A percentile compares a stretch with the other conserved stretches of the same genome.
phyloP scores from a whole-genome alignment of 2,797 vertebrate genomes.

The Tadarida brasiliensis region DNA sequence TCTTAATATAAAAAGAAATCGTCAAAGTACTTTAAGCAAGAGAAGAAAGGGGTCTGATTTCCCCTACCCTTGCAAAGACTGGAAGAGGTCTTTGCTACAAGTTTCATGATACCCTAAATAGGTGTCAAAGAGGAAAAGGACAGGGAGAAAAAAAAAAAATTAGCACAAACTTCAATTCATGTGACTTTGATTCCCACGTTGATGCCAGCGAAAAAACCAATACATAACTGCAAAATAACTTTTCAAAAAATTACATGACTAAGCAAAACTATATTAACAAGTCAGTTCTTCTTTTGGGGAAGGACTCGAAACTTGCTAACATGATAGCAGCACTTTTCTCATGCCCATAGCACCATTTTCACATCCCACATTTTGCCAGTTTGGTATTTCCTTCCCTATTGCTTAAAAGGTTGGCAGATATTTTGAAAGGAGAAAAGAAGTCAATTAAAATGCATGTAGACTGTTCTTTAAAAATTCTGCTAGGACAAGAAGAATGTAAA shows the following conservation, averaged over 20 bases:
- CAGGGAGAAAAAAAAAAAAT: background rate
- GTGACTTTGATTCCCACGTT: slow-evolving; percentile 75
- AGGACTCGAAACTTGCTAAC: slow-evolving; percentile 86
- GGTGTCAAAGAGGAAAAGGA: slow-evolving; percentile 67
- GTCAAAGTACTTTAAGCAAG: background rate
- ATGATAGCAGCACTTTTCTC: slow-evolving; percentile 66
- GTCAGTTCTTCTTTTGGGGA: slow-evolving; percentile 85
- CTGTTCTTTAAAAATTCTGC: slow-evolving; percentile 24
- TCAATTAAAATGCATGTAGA: background rate
- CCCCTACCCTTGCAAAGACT: background rate
- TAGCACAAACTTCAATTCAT: slow-evolving; percentile 69
- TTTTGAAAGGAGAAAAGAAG: slow-evolving; percentile 68
- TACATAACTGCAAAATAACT: slow-evolving; percentile 73
- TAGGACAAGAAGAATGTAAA: slow-evolving; percentile 3
- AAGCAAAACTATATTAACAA: slow-evolving; percentile 81
- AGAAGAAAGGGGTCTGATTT: background rate
- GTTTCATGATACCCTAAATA: slow-evolving; percentile 35
- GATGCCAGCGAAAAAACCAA: slow-evolving; percentile 77
- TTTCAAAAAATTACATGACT: slow-evolving; percentile 80
- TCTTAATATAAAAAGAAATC: background rate
- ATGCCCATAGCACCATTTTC: slow-evolving; percentile 79
- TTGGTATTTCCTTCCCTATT: slow-evolving; percentile 74
- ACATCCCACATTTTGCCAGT: slow-evolving; percentile 78
- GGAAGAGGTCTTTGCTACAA: background rate
- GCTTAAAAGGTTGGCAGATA: slow-evolving; percentile 71